Evolutionary conservation across 2,113 vertebrate genomes (phyloP).

Genomic region (Cebus imitator): DNA sequence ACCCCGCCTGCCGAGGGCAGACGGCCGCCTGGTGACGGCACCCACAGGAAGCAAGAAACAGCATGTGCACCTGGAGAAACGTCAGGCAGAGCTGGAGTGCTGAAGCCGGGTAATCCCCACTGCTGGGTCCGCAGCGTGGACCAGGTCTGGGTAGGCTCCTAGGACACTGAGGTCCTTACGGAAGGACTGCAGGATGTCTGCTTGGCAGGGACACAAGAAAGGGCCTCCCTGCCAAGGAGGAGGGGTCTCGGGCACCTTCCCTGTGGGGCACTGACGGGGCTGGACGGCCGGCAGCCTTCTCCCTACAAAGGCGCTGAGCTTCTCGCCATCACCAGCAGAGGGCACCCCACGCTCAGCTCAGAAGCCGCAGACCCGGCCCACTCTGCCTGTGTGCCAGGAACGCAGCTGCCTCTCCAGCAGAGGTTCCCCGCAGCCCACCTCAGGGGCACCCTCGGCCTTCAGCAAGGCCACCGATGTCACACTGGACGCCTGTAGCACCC

Average conservation of each 20-base stretch:
- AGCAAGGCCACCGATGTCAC: neutral
- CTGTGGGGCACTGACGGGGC: neutral
- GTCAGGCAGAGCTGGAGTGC: fast-evolving
- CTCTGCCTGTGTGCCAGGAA: no score
- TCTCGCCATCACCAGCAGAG: constrained; percentile 45
- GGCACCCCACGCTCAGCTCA: neutral
- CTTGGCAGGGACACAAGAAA: neutral
- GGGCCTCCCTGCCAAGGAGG: neutral
- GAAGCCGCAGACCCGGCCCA: neutral
- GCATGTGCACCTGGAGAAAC: neutral
- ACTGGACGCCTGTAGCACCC: neutral
- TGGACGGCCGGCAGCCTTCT: fast-evolving
- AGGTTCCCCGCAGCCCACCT: neutral
- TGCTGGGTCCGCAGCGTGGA: neutral
- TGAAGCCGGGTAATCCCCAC: neutral
- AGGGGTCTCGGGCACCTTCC: neutral
- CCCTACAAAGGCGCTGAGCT: neutral
- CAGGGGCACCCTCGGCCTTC: neutral
- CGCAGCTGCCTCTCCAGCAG: neutral
- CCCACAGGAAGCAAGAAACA: neutral
- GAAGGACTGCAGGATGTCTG: neutral
- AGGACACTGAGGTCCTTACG: neutral
- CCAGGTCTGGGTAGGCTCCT: neutral
- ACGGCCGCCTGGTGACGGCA: fast-evolving
- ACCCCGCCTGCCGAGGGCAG: neutral